Base-by-base conservation (phyloP, 2,113 vertebrate genomes). In the Nibea albiflora region DNA sequence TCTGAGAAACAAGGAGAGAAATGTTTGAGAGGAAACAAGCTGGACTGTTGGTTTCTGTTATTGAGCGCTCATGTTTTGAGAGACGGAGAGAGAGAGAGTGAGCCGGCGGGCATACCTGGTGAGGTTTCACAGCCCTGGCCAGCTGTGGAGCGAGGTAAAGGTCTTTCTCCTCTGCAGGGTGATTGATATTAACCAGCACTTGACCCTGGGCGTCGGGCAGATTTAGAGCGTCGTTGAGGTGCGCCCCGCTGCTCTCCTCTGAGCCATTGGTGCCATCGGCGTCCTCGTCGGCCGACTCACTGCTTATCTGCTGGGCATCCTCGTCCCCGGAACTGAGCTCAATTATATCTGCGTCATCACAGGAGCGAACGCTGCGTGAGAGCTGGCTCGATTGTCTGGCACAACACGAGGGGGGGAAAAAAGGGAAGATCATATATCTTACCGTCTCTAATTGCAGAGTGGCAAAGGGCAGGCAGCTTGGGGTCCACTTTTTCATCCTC, bases 321-420 rank as follows among this genome's bases (percentile, higher is more conserved):
- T 99, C 98, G 22, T 99, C 98, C 76, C 98, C 98, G 3, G 98
- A 99, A 85, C 98, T 99, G 82, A 99, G 94, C 88, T 99, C 98
- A 69, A 99, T 99, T 86, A 99, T 95, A 93, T 99, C 98, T 98
- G 84, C 5, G 7, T 35, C 46, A 64, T 24, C 47, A 78, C 20
- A 39, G 26, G 85, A 74, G 28, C n/a, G 56, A 85, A 76, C 52
- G 67, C 19, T 44, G 22, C 44, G 42, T 78, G 35, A 84, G 52
- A 35, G 3, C 3, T 20, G 24, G n/a, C 47, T 62, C 0, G 35
- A 24, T 39, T 46, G 1, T 58, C n/a, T 54, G 42, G 52, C 75
- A 61, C 28, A 3, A 73, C 20, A 15, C 57, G 4, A 44, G 3
- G 7, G 35, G 31, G 31, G 5, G 16, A 35, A 66, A 56, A 62